A percentile compares a stretch with the other conserved stretches of the same genome.
These are phyloP conservation scores for Scaptomyza hsui DNA, from an alignment of 1,140 invertebrate species.

Conservation along the genomic window DNA sequence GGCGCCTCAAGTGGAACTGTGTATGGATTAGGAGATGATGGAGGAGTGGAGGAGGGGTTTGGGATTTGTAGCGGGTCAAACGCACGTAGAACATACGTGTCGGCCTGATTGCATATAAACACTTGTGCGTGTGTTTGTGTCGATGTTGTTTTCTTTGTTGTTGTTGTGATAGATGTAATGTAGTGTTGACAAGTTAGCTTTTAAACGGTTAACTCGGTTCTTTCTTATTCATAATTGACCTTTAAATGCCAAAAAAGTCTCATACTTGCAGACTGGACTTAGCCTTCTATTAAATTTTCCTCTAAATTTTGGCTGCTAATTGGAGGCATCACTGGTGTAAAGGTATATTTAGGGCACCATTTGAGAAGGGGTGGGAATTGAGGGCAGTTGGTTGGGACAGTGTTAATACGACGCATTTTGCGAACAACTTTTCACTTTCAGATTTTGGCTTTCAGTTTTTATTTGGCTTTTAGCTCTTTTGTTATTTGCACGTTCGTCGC, in stretches of 20 bases:
- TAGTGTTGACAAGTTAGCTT: neutral
- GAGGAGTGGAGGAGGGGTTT: neutral
- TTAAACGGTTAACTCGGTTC: neutral
- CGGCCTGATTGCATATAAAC: conserved; percentile 79
- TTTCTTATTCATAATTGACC: neutral
- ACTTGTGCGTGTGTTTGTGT: conserved; percentile 20
- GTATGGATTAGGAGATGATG: neutral
- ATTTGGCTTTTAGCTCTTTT: conserved; percentile 69
- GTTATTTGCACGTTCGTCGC: conserved; percentile 23
- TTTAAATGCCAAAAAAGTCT: too few relatives aligned
- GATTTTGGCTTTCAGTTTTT: conserved; percentile 67
- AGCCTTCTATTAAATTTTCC: neutral
- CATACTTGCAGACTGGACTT: too few relatives aligned
- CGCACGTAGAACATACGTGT: conserved; percentile 74
- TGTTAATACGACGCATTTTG: conserved; percentile 79
- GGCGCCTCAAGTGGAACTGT: conserved; percentile 9
- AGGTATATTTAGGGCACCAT: conserved; percentile 30
- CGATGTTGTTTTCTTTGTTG: conserved; percentile 24
- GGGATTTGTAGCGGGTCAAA: conserved; percentile 25
- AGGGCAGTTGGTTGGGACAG: conserved; percentile 1
- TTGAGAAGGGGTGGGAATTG: conserved; percentile 26
- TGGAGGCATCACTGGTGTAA: neutral
- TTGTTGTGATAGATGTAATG: conserved; percentile 2
- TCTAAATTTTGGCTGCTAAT: neutral
- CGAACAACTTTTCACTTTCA: conserved; percentile 81